Percentiles rank a stretch among this genome's conserved stretches.
These are phyloP conservation scores for Erebia ligea DNA, from an alignment of 2,888 invertebrate species.

Conservation along the genomic window DNA sequence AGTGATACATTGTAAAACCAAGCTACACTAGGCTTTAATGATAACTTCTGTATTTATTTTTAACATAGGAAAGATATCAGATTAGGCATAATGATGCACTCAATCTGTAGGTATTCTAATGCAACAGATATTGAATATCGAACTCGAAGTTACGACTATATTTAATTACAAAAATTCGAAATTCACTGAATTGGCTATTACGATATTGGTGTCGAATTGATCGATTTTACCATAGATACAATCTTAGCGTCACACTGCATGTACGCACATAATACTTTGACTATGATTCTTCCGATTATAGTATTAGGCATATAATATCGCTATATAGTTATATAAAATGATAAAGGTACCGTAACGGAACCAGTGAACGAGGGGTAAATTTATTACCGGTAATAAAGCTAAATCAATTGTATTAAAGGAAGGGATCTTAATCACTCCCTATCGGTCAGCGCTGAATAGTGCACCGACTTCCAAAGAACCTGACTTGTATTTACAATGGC, in stretches of 20 bases:
- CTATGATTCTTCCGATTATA: no score
- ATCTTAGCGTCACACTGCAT: no score
- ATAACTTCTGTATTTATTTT: no score
- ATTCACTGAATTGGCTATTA: neutral
- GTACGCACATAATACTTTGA: no score
- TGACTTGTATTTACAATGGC: conserved; percentile 56
- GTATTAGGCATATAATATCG: no score
- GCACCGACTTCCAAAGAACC: conserved; percentile 49
- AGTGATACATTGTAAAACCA: conserved; percentile 3
- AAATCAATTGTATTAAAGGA: conserved; percentile 69
- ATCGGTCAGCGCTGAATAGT: conserved; percentile 56
- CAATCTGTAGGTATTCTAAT: neutral
- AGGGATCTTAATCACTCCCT: conserved; percentile 60
- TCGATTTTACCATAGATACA: no score
- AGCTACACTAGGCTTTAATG: neutral
- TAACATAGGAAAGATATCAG: no score
- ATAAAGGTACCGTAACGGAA: conserved; percentile 22
- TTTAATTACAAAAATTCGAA: neutral
- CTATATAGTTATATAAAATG: no score
- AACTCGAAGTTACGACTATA: neutral
- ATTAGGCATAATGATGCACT: neutral
- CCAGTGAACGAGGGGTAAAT: conserved; percentile 53
- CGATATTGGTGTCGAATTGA: no score
- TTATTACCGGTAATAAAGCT: conserved; percentile 73
- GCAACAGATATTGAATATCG: neutral